A percentile compares a stretch with the other conserved stretches of the same genome.
These are phyloP conservation scores for Lottia gigantea DNA, from an alignment of 2,888 invertebrate species.

Conservation along the genomic window DNA sequence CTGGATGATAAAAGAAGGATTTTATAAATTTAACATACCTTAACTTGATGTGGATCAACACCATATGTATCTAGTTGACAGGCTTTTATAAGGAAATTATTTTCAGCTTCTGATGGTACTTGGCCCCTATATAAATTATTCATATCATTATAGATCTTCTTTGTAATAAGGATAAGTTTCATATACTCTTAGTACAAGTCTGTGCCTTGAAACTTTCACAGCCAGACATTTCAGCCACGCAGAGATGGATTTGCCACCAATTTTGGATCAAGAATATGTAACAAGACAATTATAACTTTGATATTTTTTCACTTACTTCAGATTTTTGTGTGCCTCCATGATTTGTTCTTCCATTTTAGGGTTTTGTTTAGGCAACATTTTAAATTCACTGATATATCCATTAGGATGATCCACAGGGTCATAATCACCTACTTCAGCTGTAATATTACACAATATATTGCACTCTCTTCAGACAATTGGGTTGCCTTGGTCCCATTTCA, in stretches of 20 bases:
- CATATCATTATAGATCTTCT: no score
- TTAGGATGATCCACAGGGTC: conserved; percentile 87
- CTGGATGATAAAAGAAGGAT: neutral
- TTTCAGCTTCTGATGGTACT: conserved; percentile 87
- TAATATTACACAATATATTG: conserved; percentile 42
- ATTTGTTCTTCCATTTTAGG: conserved; percentile 91
- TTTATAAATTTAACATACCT: conserved; percentile 73
- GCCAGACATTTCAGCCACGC: no score
- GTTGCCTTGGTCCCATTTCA: no score
- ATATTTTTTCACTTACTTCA: conserved; percentile 70
- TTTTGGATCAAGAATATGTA: no score
- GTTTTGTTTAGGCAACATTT: conserved; percentile 91
- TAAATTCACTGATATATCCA: conserved; percentile 88
- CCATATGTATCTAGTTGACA: conserved; percentile 95
- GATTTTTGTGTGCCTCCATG: conserved; percentile 88
- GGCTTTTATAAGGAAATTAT: conserved; percentile 89
- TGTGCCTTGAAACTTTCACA: no score
- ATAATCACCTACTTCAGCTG: conserved; percentile 96
- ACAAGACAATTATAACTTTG: no score
- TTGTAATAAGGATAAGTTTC: no score
- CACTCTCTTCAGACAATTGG: no score
- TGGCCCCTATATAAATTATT: conserved; percentile 75
- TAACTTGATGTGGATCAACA: conserved; percentile 97
- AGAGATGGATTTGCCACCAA: no score
- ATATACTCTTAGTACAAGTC: no score